Base-by-base conservation (phyloP, 2,797 vertebrate species). In the Enteromius afrohamiltoni region DNA sequence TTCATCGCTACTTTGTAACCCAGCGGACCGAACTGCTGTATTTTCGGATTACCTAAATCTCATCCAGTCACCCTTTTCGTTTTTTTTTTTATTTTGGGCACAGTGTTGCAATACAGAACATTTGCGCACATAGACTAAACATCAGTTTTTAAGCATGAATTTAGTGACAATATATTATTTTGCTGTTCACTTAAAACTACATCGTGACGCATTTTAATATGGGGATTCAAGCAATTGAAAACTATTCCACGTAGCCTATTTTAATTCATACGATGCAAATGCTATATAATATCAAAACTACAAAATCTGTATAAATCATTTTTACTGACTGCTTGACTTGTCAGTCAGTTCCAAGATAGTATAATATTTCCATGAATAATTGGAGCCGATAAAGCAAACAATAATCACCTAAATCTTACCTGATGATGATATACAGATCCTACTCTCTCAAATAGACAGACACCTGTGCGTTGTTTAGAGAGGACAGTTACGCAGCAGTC, bases 11-110 rank as follows among this genome's bases (percentile, higher is more conserved):
- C 68, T 82, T 68, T 42, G 65, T 71, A 29, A 45, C 53, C 42
- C 40, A 75, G 16, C n/a, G 9, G 10, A 17, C 23, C 81, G 47
- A 69, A 78, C 42, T 74, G 49, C 78, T 55, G 71, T 80, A 51
- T 75, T 81, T 62, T 84, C 6, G 51, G 78, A 85, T 80, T 85
- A 80, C 83, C 29, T 11, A 78, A 67, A 78, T 65, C 69, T 82
- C 21, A 65, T n/a, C 42, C 9, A 73, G 42, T 51, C 29, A 74
- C 29, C 26, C 40, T 51, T 64, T 82, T 19, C 23, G 8, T 4
- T n/a, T 23, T 16, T 49, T 49, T 47, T 16, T 16, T 47, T 47
- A 4, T 11, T 13, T 14, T 19, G 3, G 6, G 60, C 26, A 67
- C 21, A n/a, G 4, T 17, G n/a, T 29, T 26, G 29, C 47, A 37